phyloP scores from a whole-genome alignment of 2,113 vertebrate genomes.

The Tamias sibiricus region DNA sequence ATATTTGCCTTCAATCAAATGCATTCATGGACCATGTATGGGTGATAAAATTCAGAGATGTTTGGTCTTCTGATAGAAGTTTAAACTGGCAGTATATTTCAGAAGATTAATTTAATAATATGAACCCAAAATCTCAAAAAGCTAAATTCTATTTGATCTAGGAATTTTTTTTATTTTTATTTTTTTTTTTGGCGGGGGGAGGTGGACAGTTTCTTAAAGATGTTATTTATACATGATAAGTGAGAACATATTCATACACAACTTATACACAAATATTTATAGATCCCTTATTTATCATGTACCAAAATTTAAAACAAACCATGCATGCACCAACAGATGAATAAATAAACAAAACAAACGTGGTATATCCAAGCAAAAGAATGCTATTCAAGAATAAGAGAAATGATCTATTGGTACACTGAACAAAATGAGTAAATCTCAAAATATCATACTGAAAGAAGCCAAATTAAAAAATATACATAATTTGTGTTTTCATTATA shows the following conservation, averaged over 20 bases:
- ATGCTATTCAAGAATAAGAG: slow-evolving; percentile 4
- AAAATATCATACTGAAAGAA: not conserved
- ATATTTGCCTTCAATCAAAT: slow-evolving; percentile 1
- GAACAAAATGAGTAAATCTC: not conserved
- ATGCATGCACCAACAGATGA: not conserved
- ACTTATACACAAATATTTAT: not conserved
- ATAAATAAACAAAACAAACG: not conserved
- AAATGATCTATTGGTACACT: not conserved
- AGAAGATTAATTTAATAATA: slow-evolving; percentile 8
- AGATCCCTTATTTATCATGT: not conserved
- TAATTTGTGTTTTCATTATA: not conserved
- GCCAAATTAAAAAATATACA: not conserved
- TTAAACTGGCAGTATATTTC: not conserved
- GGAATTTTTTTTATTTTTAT: not conserved
- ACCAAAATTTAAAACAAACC: not conserved
- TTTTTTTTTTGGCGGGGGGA: no score
- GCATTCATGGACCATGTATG: not conserved
- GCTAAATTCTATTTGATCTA: not conserved
- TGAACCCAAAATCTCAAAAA: not conserved
- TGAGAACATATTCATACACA: not conserved
- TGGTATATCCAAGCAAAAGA: not conserved
- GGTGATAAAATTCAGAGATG: not conserved
- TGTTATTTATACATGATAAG: not conserved
- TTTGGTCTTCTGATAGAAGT: not conserved
- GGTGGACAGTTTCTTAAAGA: not conserved